These are phyloP conservation scores for Balaeniceps rex DNA, from an alignment of 2,113 vertebrate genomes.

Conservation along the genomic window DNA sequence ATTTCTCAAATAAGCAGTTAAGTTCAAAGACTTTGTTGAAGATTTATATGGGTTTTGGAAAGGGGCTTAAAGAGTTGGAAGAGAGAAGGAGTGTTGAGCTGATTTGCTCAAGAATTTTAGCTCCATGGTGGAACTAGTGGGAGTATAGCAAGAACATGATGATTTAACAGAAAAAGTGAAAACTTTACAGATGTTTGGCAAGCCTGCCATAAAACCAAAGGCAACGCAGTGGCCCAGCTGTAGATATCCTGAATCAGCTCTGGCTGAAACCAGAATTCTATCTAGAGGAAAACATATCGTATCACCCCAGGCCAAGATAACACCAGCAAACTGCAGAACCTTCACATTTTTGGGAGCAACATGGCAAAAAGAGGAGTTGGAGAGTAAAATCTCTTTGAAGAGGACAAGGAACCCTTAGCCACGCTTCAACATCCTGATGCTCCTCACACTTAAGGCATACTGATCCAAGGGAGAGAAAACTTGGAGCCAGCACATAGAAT, in stretches of 20 bases:
- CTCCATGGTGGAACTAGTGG: neutral
- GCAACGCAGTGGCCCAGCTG: neutral
- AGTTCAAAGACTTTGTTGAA: neutral
- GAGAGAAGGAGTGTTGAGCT: neutral
- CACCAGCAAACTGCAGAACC: neutral
- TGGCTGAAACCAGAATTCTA: neutral
- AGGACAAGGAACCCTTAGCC: neutral
- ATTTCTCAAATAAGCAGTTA: neutral
- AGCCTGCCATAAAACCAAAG: neutral
- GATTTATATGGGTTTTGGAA: neutral
- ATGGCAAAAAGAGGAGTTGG: neutral
- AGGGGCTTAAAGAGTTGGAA: neutral
- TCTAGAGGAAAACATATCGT: neutral
- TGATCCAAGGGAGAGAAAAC: neutral
- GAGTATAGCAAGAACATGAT: neutral
- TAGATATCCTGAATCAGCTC: neutral
- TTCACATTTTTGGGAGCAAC: neutral
- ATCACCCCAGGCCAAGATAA: neutral
- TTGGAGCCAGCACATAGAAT: neutral
- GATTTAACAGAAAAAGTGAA: neutral
- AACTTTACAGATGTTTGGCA: neutral
- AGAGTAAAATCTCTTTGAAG: neutral
- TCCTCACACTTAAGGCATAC: neutral
- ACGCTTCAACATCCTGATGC: neutral
- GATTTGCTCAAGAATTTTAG: slow-evolving; percentile 3